Evolutionary conservation across 2,888 invertebrate genomes (phyloP).

Genomic region (Eurois occulta): DNA sequence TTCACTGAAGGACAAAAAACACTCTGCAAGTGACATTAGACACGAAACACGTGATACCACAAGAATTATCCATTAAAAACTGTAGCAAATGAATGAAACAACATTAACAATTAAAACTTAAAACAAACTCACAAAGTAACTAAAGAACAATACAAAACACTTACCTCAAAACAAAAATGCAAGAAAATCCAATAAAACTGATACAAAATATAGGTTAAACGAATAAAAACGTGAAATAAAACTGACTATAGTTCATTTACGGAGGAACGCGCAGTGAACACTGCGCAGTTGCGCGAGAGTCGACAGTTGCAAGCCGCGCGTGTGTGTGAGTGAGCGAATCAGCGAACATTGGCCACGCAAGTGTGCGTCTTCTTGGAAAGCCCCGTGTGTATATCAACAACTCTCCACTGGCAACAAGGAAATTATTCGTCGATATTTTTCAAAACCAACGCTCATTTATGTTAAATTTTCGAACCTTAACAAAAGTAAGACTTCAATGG

Average conservation of each 20-base stretch:
- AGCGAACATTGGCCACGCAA: slow-evolving; percentile 36
- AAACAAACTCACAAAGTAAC: not conserved
- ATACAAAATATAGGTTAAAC: slow-evolving; percentile 18
- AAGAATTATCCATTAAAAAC: slow-evolving; percentile 34
- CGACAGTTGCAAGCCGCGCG: slow-evolving; percentile 50
- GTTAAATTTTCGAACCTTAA: not conserved
- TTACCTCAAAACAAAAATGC: slow-evolving; percentile 44
- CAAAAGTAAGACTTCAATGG: slow-evolving; percentile 13
- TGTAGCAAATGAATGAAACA: slow-evolving; percentile 12
- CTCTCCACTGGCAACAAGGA: slow-evolving; percentile 56
- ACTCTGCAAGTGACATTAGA: slow-evolving; percentile 38
- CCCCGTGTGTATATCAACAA: slow-evolving; percentile 59
- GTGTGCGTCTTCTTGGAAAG: slow-evolving; percentile 73
- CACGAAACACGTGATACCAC: slow-evolving; percentile 46
- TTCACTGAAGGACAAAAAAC: slow-evolving; percentile 35
- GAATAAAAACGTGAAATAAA: slow-evolving; percentile 23
- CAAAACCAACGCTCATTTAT: not conserved
- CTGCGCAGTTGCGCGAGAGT: slow-evolving; percentile 57
- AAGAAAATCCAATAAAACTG: slow-evolving; percentile 50
- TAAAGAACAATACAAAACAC: slow-evolving; percentile 10
- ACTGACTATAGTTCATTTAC: slow-evolving; percentile 25
- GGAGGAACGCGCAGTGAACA: slow-evolving; percentile 36
- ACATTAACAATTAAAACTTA: not conserved
- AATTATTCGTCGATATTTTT: slow-evolving; percentile 48
- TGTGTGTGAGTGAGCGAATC: slow-evolving; percentile 51